Evolutionary conservation across 2,888 invertebrate genomes (phyloP), one percentile per base, ranked within the genome.

Genomic region (Perizoma affinitatum): DNA sequence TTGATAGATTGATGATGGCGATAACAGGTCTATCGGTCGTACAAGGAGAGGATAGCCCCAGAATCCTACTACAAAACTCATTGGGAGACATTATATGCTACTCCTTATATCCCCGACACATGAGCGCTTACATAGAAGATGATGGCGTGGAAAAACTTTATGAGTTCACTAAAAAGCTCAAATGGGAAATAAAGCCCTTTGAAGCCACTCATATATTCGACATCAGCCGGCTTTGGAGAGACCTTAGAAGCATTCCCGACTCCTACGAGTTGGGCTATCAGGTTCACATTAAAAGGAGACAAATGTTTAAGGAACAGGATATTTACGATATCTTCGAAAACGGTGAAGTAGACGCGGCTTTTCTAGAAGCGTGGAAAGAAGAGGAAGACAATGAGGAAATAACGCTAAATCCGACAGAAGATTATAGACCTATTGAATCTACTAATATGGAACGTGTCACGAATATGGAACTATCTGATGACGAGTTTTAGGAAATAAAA

Each of bases 81-180:
- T 70, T 91, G 2, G 93, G 93, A 1, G 93, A 93, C 62, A 78
- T 92, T 50, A 80, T 86, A 1, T 78, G 80, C 45, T 87, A 92
- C 54, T 74, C 74, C 0, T 43, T 92, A 10, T 86, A 80, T 55
- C 87, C 88, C 0, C 76, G 82, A 40, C 77, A 86, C 59, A 76
- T 87, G 76, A 77, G 80, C 3, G 71, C 76, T 3, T 83, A 83
- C 53, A 73, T 87, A 5, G 84, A 83, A 10, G 84, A 88, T 22
- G 81, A 87, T n/a, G 80, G 84, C 42, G 60, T 75, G 0, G 75
- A 84, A 43, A 60, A 74, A 3, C 69, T 93, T 5, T 68, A 83
- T 33, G 79, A 84, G 43, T 93, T 92, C 91, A 77, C 83, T 45
- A 75, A 82, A 58, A 58, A 71, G 4, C 83, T 82, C 43, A 74